phyloP scores from a whole-genome alignment of 2,113 vertebrate species.

The Serilophus lunatus region DNA sequence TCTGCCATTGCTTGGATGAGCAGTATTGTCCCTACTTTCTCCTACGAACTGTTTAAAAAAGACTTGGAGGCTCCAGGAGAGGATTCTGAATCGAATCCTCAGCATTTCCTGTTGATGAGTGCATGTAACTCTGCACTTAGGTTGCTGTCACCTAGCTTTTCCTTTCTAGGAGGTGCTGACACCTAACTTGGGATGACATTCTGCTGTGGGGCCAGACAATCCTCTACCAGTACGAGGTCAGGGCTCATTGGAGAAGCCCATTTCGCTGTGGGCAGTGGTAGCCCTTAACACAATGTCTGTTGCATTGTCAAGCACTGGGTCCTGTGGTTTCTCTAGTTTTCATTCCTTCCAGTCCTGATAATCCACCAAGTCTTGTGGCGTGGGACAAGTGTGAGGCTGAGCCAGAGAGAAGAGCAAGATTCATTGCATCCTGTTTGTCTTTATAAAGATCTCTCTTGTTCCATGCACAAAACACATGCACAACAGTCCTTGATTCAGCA shows the following conservation, averaged over 20 bases:
- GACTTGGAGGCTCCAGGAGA: neutral
- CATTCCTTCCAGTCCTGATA: neutral
- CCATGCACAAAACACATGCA: neutral
- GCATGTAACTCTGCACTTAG: neutral
- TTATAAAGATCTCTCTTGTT: neutral
- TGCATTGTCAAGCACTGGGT: neutral
- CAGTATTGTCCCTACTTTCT: neutral
- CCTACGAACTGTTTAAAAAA: neutral
- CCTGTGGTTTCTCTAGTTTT: neutral
- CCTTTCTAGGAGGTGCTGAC: accelerated
- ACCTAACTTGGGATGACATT: accelerated
- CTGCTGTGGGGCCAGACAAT: neutral
- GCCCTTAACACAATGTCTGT: neutral
- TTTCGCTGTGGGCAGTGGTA: neutral
- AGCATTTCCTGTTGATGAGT: neutral
- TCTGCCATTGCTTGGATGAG: neutral
- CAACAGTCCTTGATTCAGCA: neutral
- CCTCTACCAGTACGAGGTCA: no score
- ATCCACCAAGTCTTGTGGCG: neutral
- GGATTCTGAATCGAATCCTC: neutral
- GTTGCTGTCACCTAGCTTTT: neutral
- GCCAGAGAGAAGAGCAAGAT: neutral
- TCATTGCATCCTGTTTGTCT: neutral
- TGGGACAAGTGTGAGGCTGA: neutral
- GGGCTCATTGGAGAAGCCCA: neutral